Conservation (phyloP, 2,888 invertebrate genomes). For the Drosophila tanythrix region DNA sequence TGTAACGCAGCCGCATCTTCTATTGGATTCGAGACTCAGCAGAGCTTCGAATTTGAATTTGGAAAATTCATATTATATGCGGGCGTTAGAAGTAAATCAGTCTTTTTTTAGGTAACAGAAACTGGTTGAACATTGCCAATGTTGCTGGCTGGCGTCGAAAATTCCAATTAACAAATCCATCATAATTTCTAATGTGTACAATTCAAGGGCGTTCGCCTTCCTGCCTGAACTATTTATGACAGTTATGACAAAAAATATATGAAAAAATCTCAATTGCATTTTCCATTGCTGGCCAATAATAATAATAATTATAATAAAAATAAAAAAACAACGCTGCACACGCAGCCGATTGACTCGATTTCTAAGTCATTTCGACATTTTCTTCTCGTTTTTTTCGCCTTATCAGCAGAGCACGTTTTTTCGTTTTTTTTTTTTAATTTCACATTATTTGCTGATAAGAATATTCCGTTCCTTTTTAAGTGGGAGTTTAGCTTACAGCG, state of each 20-base stretch:
- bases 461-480: conserved; percentile 64
- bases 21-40: conserved; percentile 9
- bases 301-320: not conserved
- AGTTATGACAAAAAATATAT: conserved; percentile 23
- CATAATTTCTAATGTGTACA: conserved; percentile 77
- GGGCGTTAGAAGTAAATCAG: conserved; percentile 27
- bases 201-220: conserved; percentile 36
- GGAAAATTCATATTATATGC: conserved; percentile 36
- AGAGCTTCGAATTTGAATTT: conserved; percentile 28
- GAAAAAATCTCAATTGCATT: conserved; percentile 42
- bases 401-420: conserved; percentile 53
- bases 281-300: conserved; percentile 17
- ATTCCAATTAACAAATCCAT: conserved; percentile 78
- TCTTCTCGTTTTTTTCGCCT: conserved; percentile 39
- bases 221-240: conserved; percentile 44
- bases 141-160: conserved; percentile 47
- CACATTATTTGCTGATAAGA: conserved; percentile 65
- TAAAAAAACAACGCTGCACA: conserved; percentile 36
- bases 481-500: conserved; percentile 68
- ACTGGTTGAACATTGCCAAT: conserved; percentile 64
- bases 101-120: conserved; percentile 27
- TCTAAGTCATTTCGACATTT: conserved; percentile 26
- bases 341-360: conserved; percentile 32
- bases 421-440: conserved; percentile 55
- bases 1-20: conserved; percentile 14